Base-by-base conservation (phyloP, 2,888 invertebrate species). In the Drosophila diplacantha region DNA sequence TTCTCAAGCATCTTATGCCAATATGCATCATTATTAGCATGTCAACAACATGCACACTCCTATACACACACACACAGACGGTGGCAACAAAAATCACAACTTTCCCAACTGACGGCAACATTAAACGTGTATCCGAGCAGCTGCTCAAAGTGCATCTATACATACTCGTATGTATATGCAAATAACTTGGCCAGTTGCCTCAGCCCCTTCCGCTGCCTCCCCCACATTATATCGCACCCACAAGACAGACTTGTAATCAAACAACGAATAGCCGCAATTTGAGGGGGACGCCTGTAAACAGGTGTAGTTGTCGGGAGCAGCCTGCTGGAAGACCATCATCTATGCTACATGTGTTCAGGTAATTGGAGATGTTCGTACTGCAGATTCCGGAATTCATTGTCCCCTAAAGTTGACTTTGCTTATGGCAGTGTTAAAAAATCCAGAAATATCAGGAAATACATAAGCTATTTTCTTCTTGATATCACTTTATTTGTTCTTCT, bases 21-120 rank as follows among this genome's bases (percentile, higher is more conserved):
- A 76, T 71, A 79, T 66, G 76, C 66, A 81, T 73, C 65, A 74
- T 82, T 82, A 82, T 77, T 77, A 77, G 77, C 77, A 79, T 82
- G 81, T 78, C 79, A 76, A 76, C 71, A 77, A 46, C 66, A 60
- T 37, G n/a, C 46, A 24, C 47, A 38, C 46, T 32, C 37, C 18
- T 16, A 49, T 18, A 41, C 37, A 62, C 35, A 44, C 22, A 49
- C 18, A 41, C 31, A 62, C 35, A 44, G 35, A 35, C 34, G 24
- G 35, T 22, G 54, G 52, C 64, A 44, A 62, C 52, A 70, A 75
- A 82, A 78, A 82, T 78, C 78, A 82, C 78, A 78, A 77, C 78
- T 78, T 82, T 78, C 83, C 63, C 73, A 57, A 50, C 37, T 44
- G 74, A 68, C 76, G 81, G 79, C 76, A 64, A 79, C 82, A 69